A percentile compares a stretch with the other conserved stretches of the same genome.
phyloP scores from a whole-genome alignment of 2,113 vertebrate species.

The Varanus salvator region DNA sequence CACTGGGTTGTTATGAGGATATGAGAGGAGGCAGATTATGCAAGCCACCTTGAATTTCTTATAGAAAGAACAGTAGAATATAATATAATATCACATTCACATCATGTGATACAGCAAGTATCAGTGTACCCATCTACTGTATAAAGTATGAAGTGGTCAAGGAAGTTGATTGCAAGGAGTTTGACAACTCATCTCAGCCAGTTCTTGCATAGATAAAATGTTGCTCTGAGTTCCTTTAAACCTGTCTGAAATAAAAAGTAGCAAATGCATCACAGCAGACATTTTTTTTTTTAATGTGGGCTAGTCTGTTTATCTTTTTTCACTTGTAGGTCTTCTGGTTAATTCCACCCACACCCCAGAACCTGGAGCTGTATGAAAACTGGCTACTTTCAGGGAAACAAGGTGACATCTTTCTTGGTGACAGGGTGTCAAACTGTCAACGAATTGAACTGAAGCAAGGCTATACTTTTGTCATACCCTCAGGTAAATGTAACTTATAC shows the following conservation, averaged over 20 bases:
- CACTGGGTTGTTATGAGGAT: no score
- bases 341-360: constrained; percentile 95
- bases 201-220: neutral
- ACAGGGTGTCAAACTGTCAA: constrained; percentile 93
- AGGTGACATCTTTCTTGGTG: constrained; percentile 97
- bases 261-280: neutral
- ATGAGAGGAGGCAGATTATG: no score
- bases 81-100: no score
- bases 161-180: neutral
- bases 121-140: neutral
- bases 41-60: no score
- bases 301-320: neutral
- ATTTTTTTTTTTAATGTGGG: neutral
- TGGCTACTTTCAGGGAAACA: constrained; percentile 99
- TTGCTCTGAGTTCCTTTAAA: neutral
- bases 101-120: neutral
- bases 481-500: constrained; percentile 79
- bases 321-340: constrained; percentile 94
- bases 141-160: neutral
- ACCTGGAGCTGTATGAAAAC: constrained; percentile 98
- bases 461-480: constrained; percentile 98
- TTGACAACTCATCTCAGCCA: neutral
- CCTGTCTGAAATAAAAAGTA: neutral
- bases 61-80: no score
- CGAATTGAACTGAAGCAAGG: constrained; percentile 95